Base-by-base conservation (phyloP, 2,797 vertebrate species). In the Salmo trutta region DNA sequence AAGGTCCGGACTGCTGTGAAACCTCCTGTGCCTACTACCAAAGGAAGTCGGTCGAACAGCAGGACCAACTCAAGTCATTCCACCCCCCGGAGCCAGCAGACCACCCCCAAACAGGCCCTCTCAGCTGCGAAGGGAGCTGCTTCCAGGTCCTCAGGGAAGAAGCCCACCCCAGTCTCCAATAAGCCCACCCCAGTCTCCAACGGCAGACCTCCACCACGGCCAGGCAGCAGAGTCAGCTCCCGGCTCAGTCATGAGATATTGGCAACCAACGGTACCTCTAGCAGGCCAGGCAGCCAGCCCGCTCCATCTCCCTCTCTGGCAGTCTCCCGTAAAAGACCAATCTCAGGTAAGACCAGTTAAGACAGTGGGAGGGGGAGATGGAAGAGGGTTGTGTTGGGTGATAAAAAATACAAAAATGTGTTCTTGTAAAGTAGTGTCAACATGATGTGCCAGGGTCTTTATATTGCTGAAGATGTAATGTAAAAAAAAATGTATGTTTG, bases 291-390 rank as follows among this genome's bases (percentile, higher is more conserved):
- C 19, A 59, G 56, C 56, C 19, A 75, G 83, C 74, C 85, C 81
- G 85, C 86, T 87, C 83, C 92, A 75, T 93, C 92, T 76, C 88
- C 91, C 15, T 82, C 82, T 33, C 94, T 94, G 75, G 90, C 88
- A 27, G 94, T 92, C 77, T 90, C 91, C 86, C 95, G 91, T 82
- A 98, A 96, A 88, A 96, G 94, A 87, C 84, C 91, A 19, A 78
- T 82, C 15, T 74, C 92, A 92, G 96, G 97, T 97, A 89, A 86
- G 68, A 65, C 21, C 12, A 47, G 21, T n/a, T 52, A 0, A 21
- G 41, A 47, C 41, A 36, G 33, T 41, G 36, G 36, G 36, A 41
- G 8, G 10, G 7, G 41, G 41, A 47, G 41, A 12, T 47, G 41
- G 41, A 47, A 47, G 10, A 47, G 10, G 10, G 41, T 47, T 47